These are phyloP conservation scores for Microcebus tavaratra DNA, from an alignment of 2,113 vertebrate genomes.

Conservation along the genomic window DNA sequence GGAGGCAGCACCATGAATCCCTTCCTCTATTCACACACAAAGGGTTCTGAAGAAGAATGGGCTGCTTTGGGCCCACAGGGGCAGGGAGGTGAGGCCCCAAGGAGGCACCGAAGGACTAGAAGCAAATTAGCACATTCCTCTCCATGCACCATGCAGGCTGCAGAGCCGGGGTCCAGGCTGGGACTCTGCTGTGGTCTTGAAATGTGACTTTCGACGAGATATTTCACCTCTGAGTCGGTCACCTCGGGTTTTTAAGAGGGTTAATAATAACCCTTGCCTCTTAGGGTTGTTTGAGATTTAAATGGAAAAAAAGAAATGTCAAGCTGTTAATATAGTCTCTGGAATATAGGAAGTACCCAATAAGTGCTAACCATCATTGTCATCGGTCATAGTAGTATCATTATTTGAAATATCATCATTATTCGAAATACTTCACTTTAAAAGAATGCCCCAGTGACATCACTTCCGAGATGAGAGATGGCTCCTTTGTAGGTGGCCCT, in stretches of 20 bases:
- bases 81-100: not conserved
- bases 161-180: not conserved
- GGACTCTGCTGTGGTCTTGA: not conserved
- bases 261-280: not conserved
- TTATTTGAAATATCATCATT: not conserved
- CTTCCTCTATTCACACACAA: not conserved
- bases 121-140: not conserved
- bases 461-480: not conserved
- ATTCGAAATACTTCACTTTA: not conserved
- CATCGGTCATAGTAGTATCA: not conserved
- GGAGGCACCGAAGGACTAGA: not conserved
- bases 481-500: not conserved
- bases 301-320: not conserved
- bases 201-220: not conserved
- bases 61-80: not conserved
- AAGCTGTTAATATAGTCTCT: not conserved
- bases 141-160: fast-evolving
- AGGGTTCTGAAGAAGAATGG: not conserved
- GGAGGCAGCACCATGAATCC: not conserved
- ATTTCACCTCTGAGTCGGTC: not conserved
- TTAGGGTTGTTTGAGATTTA: not conserved
- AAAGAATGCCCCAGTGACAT: not conserved
- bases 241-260: not conserved
- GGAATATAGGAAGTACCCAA: not conserved
- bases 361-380: not conserved